Base-by-base conservation (phyloP, 2,888 invertebrate genomes). In the Pachymerium ferrugineum region DNA sequence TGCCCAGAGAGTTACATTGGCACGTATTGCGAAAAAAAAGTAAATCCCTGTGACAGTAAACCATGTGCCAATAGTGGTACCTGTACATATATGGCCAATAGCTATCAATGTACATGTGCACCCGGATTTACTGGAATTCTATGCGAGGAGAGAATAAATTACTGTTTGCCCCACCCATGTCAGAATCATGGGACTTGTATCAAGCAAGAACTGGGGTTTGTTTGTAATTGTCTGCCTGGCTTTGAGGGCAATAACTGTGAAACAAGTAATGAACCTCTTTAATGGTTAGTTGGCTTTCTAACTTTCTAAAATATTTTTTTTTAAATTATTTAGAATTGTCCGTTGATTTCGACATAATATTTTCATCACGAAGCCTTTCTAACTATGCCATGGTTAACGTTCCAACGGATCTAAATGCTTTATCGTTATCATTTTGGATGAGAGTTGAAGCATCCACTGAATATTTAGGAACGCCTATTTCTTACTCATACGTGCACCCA, bases 371-470 rank as follows among this genome's bases (percentile, higher is more conserved):
- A 54, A n/a, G 10, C 29, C 12, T 47, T 16, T n/a, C 47, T 16
- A 25, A 28, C 12, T 72, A 72, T 16, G 54, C 30, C 5, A 5
- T 47, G 12, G n/a, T 54, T 30, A 19, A 69, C n/a, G 19, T 29
- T 10, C 25, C 4, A 12, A 33, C 25, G 29, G 33, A 73, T 67
- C 68, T 73, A 2, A 8, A 31, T 10, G 78, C 87, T 83, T 82
- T 88, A n/a, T 86, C 88, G 0, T 83, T 86, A 54, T 88, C 89
- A 77, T 83, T 88, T 68, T 90, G 89, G 89, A 84, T 90, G 79
- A 85, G 86, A 78, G 87, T 88, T 0, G 16, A 30, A 29, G 81
- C 12, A 84, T 85, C 68, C 89, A 33, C 6, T 19, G 33, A 69
- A 14, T 8, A 31, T 30, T 67, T 89, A 78, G 90, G 89, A 12